Evolutionary conservation across 2,888 invertebrate genomes (phyloP), one percentile per base, ranked within the genome.

Genomic region (Epinotia nisella): DNA sequence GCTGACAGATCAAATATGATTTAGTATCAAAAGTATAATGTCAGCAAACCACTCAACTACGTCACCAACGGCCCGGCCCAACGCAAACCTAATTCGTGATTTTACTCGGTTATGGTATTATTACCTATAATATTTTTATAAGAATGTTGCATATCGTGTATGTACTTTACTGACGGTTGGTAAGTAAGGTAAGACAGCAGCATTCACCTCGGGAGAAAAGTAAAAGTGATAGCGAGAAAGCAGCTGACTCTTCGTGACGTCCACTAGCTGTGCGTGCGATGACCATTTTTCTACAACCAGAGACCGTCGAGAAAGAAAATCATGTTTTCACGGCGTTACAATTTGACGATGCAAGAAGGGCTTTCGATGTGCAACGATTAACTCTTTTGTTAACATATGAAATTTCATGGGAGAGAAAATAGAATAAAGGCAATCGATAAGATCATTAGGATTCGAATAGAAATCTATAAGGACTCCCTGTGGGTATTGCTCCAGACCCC

Each of bases 151-250:
- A 55, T 72, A 35, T 21, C 56, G 21, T 41, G 53, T 51, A 10
- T 39, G 51, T 51, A 59, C 39, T 41, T 53, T 51, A 59, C 65
- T 56, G 41, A 19, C 24, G 15, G 17, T 35, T 58, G 29, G 19
- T n/a, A 39, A 13, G 55, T 24, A 61, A 35, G 29, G 19, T n/a
- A 39, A 13, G 55, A 39, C 67, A 35, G 35, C 60, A 49, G 41
- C 29, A 49, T 24, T 35, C 68, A 83, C 83, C 75, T 79, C 80
- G 79, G 84, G 87, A 89, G 89, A 89, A 92, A 92, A 92, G 92
- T 93, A 92, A 92, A 92, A 92, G 92, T 91, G 85, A 84, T 82
- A 81, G 61, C 56, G 78, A 80, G 82, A 80, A 80, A 83, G 82
- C 82, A 82, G 85, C 86, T 84, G 86, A 84, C 67, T 49, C 82